Conservation (phyloP, 2,113 vertebrate genomes). For the Dicentrarchus labrax region DNA sequence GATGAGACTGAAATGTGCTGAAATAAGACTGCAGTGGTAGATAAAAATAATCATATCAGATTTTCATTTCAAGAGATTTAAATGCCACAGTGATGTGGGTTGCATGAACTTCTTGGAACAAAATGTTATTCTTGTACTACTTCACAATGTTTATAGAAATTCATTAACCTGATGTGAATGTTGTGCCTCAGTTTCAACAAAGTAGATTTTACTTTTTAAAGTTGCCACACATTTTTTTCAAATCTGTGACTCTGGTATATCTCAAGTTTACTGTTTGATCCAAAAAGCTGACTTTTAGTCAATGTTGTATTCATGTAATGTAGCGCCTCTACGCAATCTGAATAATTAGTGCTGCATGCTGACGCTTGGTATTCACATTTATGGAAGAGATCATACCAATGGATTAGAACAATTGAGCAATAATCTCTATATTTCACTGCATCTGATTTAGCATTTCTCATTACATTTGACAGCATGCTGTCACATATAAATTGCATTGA, state of each 20-base stretch:
- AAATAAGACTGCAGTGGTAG: slow-evolving; percentile 27
- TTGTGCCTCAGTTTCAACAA: neutral
- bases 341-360: slow-evolving; percentile 30
- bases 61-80: slow-evolving; percentile 51
- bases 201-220: neutral
- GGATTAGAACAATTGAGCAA: slow-evolving; percentile 44
- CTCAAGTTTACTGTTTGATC: neutral
- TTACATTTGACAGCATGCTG: slow-evolving; percentile 59
- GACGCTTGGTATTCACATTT: slow-evolving; percentile 16
- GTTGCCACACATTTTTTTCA: neutral
- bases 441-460: slow-evolving; percentile 49
- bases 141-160: neutral
- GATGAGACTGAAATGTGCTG: slow-evolving; percentile 37
- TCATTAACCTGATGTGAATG: slow-evolving; percentile 1
- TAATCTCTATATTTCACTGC: slow-evolving; percentile 23
- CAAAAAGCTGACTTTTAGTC: neutral
- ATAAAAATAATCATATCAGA: slow-evolving; percentile 40
- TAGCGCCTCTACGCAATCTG: slow-evolving; percentile 1
- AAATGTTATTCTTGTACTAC: slow-evolving; percentile 5
- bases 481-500: slow-evolving; percentile 49
- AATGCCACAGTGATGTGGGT: slow-evolving; percentile 29
- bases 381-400: slow-evolving; percentile 13
- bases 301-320: neutral
- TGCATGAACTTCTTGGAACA: slow-evolving; percentile 10
- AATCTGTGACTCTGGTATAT: neutral